Base-by-base conservation (phyloP, 2,888 invertebrate species). In the Hydraecia micacea region DNA sequence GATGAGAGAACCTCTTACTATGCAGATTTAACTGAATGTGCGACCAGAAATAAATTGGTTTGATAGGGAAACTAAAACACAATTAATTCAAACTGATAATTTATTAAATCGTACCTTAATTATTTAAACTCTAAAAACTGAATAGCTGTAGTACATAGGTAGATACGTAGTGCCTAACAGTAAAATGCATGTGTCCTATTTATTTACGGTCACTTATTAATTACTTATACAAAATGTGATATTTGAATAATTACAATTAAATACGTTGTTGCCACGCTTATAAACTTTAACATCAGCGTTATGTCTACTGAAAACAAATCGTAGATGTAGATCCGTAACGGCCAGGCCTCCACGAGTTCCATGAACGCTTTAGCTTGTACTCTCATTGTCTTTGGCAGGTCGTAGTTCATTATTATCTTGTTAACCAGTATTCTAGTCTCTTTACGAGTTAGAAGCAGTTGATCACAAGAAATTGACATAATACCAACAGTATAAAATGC, bases 181-280 rank as follows among this genome's bases (percentile, higher is more conserved):
- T 21, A 15, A 2, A 3, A 8, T 32, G 9, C 52, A 36, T 36
- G 25, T 21, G 28, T 2, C 25, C 15, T 66, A 2, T n/a, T 2
- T 49, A 32, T 32, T 39, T 32, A 15, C 11, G 7, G 32, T 28
- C 9, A 9, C 28, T 4, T 18, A 25, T 15, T n/a, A 65, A 15
- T 21, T 28, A 58, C 4, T 92, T 90, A 93, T 46, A 91, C 67
- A 79, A 95, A 93, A 86, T 94, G 93, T 69, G 93, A 93, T 63
- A 95, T 88, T 89, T 96, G 96, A 83, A 96, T 92, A 52, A 95
- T 93, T 39, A 96, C 92, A 88, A 96, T 95, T 71, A 95, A 91
- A 84, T 95, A 96, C 0, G 95, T 95, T 0, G 95, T 94, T 28
- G 94, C 93, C 7, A 95, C 93, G 83, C 94, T 95, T 62, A 95